Conservation (phyloP, 2,113 vertebrate genomes). For the Microcebus ravelobensis region DNA sequence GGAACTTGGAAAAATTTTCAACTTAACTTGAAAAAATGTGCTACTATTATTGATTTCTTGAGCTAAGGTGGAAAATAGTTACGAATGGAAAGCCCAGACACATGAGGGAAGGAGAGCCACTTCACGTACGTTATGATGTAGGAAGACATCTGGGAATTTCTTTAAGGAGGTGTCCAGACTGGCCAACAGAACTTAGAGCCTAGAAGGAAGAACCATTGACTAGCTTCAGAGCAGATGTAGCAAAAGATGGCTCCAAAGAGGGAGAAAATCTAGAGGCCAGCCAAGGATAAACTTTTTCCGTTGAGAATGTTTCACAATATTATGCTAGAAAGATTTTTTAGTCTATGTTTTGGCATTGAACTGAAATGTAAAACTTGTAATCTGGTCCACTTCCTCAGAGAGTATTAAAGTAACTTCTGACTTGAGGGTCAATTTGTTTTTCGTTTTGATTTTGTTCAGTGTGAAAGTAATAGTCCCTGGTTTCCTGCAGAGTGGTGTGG, state of each 20-base stretch:
- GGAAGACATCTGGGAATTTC: not conserved
- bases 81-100: not conserved
- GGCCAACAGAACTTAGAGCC: not conserved
- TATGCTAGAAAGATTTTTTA: not conserved
- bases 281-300: not conserved
- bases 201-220: not conserved
- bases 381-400: not conserved
- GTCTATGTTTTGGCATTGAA: not conserved
- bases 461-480: not conserved
- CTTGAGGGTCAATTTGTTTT: not conserved
- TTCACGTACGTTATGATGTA: rapidly evolving
- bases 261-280: not conserved
- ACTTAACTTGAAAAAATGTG: constrained; percentile 53
- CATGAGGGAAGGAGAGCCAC: not conserved
- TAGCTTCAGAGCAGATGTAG: not conserved
- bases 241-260: not conserved
- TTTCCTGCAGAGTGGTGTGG: not conserved
- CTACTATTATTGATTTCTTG: not conserved
- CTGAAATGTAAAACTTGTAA: not conserved
- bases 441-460: not conserved
- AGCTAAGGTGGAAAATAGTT: not conserved
- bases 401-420: not conserved
- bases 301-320: not conserved
- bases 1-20: constrained; percentile 35
- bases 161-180: not conserved